phyloP scores from a whole-genome alignment of 92 coral and sea anemone species.

The Paramuricea clavata region DNA sequence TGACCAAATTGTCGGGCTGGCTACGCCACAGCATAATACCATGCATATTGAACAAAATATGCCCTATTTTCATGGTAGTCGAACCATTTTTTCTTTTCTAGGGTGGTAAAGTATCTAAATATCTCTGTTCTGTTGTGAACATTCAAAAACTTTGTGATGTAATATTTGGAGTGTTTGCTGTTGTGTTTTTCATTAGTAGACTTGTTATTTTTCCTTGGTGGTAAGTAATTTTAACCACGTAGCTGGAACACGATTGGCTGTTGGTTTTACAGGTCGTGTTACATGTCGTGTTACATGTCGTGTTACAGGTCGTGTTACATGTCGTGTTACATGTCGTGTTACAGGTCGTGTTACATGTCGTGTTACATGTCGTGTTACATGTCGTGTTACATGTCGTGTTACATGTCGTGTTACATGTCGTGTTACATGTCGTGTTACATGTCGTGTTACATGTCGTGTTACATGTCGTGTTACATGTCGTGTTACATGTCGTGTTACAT shows the following conservation, averaged over 20 bases:
- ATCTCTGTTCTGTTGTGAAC: slow-evolving; percentile 9
- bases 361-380: neutral
- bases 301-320: neutral
- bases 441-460: too few relatives aligned
- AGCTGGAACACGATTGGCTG: too few relatives aligned
- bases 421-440: too few relatives aligned
- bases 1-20: too few relatives aligned
- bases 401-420: neutral
- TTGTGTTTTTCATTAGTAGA: slow-evolving; percentile 39
- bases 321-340: neutral
- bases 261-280: neutral
- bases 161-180: slow-evolving; percentile 27
- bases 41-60: neutral
- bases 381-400: neutral
- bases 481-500: too few relatives aligned
- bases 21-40: too few relatives aligned
- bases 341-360: neutral
- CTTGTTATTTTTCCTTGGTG: slow-evolving; percentile 25
- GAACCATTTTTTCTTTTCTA: neutral
- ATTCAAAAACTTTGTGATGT: slow-evolving; percentile 40
- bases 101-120: slow-evolving; percentile 32
- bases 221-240: neutral
- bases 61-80: neutral
- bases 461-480: too few relatives aligned
- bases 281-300: neutral